Evolutionary conservation across 2,888 invertebrate species (phyloP).

Genomic region (Drosophila greeni): DNA sequence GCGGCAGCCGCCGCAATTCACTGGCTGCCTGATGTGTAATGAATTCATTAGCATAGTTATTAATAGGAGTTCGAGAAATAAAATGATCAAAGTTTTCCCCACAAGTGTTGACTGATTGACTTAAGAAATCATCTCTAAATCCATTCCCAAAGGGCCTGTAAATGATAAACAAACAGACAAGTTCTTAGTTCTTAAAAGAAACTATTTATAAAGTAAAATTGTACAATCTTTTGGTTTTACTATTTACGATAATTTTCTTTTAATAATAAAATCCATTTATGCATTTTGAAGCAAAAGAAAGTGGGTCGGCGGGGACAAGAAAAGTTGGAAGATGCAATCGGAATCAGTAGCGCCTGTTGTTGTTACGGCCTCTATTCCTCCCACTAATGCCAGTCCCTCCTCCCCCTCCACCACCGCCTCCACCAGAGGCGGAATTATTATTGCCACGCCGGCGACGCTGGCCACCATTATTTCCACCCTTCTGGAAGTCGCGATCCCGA

Average conservation of each 20-base stretch:
- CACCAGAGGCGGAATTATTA: constrained; percentile 45
- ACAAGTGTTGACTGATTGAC: neutral
- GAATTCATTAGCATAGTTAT: constrained; percentile 15
- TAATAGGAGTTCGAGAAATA: constrained; percentile 26
- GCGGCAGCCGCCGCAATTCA: constrained; percentile 59
- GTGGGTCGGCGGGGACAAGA: constrained; percentile 20
- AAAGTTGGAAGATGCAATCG: constrained; percentile 26
- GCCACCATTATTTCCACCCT: constrained; percentile 48
- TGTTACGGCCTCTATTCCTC: constrained; percentile 64
- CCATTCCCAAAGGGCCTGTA: neutral
- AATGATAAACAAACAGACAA: too few species aligned
- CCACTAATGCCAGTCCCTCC: constrained; percentile 45
- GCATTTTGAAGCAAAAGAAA: constrained; percentile 14
- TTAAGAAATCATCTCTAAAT: neutral
- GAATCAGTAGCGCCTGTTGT: constrained; percentile 69
- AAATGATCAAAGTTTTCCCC: constrained; percentile 23
- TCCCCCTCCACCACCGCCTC: constrained; percentile 29
- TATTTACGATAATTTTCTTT: constrained; percentile 19
- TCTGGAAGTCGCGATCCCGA: constrained; percentile 59
- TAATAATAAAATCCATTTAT: constrained; percentile 15
- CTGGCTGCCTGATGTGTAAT: constrained; percentile 43
- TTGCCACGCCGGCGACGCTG: constrained; percentile 64
- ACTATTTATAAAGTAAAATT: neutral
- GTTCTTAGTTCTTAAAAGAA: neutral
- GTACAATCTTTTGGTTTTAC: constrained; percentile 1